Evolutionary conservation across 1,140 invertebrate species (phyloP).

Genomic region (Hermetia illucens): DNA sequence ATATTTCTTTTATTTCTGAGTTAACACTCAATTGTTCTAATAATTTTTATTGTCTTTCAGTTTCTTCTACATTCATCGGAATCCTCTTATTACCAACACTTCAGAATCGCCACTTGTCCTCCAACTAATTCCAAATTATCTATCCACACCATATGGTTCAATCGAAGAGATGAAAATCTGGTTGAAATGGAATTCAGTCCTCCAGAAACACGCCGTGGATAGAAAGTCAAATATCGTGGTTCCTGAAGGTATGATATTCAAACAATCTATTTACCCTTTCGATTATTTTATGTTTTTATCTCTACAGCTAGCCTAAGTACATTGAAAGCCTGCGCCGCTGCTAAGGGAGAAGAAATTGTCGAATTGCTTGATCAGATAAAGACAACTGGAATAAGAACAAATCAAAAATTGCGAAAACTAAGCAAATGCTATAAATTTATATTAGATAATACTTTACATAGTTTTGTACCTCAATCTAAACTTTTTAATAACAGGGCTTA

Average conservation of each 20-base stretch:
- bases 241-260: too few species aligned
- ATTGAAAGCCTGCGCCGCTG: too few species aligned
- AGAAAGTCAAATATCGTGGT: too few species aligned
- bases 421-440: slow-evolving; percentile 18
- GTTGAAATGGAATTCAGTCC: too few species aligned
- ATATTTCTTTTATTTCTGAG: too few species aligned
- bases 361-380: slow-evolving; percentile 22
- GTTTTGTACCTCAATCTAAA: slow-evolving; percentile 17
- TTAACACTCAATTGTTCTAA: too few species aligned
- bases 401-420: slow-evolving; percentile 15
- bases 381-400: slow-evolving; percentile 13
- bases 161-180: slow-evolving; percentile 24
- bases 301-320: too few species aligned
- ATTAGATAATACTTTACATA: slow-evolving; percentile 17
- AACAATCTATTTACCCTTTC: too few species aligned
- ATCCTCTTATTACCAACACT: slow-evolving; percentile 24
- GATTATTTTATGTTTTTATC: too few species aligned
- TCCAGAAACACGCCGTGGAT: too few species aligned
- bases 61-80: slow-evolving; percentile 18
- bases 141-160: slow-evolving; percentile 21
- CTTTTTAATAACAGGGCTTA: slow-evolving; percentile 16
- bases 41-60: slow-evolving; percentile 10
- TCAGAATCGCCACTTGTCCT: slow-evolving; percentile 23
- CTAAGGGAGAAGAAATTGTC: slow-evolving; percentile 18
- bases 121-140: slow-evolving; percentile 21